Percentiles rank a stretch among this genome's conserved stretches.
These are phyloP conservation scores for Philereme transversata DNA, from an alignment of 2,888 invertebrate species.

Conservation along the genomic window DNA sequence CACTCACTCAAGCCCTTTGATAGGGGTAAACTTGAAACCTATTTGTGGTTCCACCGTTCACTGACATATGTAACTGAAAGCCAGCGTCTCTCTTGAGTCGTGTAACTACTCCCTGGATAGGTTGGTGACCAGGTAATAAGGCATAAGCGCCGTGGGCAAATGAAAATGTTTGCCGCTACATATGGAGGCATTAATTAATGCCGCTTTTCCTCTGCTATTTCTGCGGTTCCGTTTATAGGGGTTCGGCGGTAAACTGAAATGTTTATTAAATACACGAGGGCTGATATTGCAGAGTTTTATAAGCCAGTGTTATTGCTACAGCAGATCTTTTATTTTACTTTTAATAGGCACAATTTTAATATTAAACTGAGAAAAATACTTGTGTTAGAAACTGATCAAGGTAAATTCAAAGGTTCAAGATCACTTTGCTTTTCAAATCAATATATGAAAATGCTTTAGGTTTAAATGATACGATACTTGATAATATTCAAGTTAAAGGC, in stretches of 20 bases:
- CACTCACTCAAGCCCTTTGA: too few relatives aligned
- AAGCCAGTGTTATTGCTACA: constrained; percentile 10
- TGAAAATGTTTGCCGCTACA: constrained; percentile 18
- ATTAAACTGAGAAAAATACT: neutral
- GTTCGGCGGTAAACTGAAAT: constrained; percentile 16
- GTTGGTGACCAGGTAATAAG: constrained; percentile 9
- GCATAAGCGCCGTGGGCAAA: constrained; percentile 15
- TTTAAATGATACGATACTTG: neutral
- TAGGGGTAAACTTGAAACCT: too few relatives aligned
- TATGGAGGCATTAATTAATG: constrained; percentile 13
- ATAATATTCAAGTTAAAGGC: neutral
- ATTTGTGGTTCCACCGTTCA: too few relatives aligned
- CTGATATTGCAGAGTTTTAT: constrained; percentile 18
- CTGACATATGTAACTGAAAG: neutral
- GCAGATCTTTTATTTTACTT: constrained; percentile 5
- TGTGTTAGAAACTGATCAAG: too few relatives aligned
- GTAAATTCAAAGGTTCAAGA: too few relatives aligned
- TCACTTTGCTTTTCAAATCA: too few relatives aligned
- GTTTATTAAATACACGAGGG: constrained; percentile 20
- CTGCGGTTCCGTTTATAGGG: constrained; percentile 24
- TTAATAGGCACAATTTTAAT: constrained; percentile 10
- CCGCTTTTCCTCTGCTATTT: constrained; percentile 18
- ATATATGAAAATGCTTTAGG: neutral
- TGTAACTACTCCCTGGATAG: neutral
- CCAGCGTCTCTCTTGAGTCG: neutral